Percentiles rank a stretch among this genome's conserved stretches.
Evolutionary conservation across 1,140 invertebrate genomes (phyloP).

Genomic region (Holcopasites calliopsidis): DNA sequence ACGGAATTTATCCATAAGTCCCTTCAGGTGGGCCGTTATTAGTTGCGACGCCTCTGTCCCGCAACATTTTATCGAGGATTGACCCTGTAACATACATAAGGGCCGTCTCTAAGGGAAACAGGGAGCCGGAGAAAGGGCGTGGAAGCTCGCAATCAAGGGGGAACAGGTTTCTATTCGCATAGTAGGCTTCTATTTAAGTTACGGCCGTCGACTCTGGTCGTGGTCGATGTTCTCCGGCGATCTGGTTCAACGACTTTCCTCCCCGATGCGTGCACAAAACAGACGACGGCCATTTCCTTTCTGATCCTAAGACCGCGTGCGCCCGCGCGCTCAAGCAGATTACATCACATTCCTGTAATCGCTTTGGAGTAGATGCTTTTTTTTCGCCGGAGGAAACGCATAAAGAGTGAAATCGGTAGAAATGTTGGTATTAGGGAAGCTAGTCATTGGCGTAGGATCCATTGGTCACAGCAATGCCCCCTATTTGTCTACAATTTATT

Average conservation of each 20-base stretch:
- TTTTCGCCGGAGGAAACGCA: not conserved
- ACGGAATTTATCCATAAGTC: not conserved
- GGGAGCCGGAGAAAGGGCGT: slow-evolving; percentile 11
- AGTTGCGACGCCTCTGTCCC: not conserved
- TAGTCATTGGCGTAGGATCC: not conserved
- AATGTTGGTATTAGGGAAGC: not conserved
- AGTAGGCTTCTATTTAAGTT: not conserved
- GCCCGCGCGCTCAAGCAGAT: not conserved
- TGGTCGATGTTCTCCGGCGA: slow-evolving; percentile 24
- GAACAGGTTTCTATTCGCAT: slow-evolving; percentile 44
- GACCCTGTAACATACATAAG: slow-evolving; percentile 34
- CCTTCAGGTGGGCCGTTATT: not conserved
- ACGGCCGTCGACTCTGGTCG: slow-evolving; percentile 7
- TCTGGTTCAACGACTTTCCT: slow-evolving; percentile 44
- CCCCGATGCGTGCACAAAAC: not conserved
- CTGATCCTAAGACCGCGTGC: not conserved
- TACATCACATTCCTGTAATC: slow-evolving; percentile 29
- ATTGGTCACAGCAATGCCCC: not conserved
- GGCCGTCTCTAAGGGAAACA: not conserved
- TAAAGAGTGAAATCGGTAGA: not conserved
- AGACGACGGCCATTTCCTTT: slow-evolving; percentile 21
- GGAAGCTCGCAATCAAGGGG: slow-evolving; percentile 7
- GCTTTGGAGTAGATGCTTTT: not conserved
- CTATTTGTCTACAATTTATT: not conserved
- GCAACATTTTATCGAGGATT: slow-evolving; percentile 4